phyloP scores from a whole-genome alignment of 2,797 vertebrate species.

The Emys orbicularis region DNA sequence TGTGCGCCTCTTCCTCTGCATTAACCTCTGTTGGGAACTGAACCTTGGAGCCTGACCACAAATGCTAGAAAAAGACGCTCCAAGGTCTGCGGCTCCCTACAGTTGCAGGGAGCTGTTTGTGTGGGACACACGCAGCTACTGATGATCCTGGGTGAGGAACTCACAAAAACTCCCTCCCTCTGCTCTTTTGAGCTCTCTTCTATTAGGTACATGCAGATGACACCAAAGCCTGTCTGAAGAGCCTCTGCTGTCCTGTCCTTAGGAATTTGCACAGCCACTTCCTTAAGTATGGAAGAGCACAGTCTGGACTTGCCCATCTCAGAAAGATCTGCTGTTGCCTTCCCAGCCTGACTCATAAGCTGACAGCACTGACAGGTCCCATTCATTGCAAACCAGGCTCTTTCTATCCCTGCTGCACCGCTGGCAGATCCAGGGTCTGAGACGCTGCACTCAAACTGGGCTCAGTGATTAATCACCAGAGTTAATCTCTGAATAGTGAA shows the following conservation, averaged over 20 bases:
- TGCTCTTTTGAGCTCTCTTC: rapidly evolving
- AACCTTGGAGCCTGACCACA: not conserved
- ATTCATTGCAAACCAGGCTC: slow-evolving; percentile 22
- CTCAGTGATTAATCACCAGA: not conserved
- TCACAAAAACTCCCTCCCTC: not conserved
- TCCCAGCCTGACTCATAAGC: not conserved
- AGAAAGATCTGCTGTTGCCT: not conserved
- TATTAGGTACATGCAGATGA: not conserved
- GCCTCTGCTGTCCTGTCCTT: not conserved
- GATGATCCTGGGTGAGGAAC: not conserved
- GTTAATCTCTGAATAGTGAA: slow-evolving; percentile 31
- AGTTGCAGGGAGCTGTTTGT: not conserved
- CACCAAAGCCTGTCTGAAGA: not conserved
- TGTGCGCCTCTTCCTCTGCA: not conserved
- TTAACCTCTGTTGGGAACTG: not conserved
- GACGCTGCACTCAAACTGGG: not conserved
- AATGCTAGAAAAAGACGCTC: not conserved
- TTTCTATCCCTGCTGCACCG: not conserved
- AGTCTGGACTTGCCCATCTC: not conserved
- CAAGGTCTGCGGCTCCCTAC: not conserved
- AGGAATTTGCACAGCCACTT: slow-evolving; percentile 10
- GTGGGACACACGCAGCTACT: not conserved
- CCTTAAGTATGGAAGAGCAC: not conserved
- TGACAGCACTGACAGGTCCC: slow-evolving; percentile 10
- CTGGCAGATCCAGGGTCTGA: rapidly evolving